A percentile compares a stretch with the other conserved stretches of the same genome.
These are phyloP conservation scores for Manacus vitellinus DNA, from an alignment of 2,113 vertebrate genomes.

Conservation along the genomic window DNA sequence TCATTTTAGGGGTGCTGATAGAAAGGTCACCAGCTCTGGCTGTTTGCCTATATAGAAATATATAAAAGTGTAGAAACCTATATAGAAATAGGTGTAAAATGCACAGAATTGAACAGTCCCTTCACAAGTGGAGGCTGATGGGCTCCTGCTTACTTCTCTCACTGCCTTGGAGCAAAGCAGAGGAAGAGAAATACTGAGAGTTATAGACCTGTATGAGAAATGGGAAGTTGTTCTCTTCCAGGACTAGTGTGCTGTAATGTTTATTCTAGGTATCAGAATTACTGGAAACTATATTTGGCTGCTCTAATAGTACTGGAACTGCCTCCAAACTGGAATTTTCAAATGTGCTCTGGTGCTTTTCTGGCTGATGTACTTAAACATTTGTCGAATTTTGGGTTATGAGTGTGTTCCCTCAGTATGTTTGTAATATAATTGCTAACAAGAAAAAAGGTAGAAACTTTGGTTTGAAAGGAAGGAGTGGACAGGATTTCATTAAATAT, in stretches of 20 bases:
- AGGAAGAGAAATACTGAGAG: not conserved
- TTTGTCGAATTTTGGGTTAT: not conserved
- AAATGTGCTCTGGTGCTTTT: not conserved
- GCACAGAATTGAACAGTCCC: not conserved
- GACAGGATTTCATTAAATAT: not conserved
- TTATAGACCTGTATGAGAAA: not conserved
- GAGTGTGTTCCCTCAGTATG: not conserved
- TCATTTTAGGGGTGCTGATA: not conserved
- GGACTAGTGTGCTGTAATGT: fast-evolving
- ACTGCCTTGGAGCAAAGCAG: not conserved
- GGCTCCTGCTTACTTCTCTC: not conserved
- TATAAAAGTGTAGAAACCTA: too few relatives aligned
- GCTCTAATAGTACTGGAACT: not conserved
- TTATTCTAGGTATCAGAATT: not conserved
- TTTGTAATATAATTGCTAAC: not conserved
- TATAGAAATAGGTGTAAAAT: not conserved
- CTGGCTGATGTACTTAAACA: not conserved
- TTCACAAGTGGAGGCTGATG: not conserved
- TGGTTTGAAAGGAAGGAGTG: not conserved
- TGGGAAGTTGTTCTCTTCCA: not conserved
- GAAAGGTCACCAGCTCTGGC: not conserved
- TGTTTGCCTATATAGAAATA: not conserved
- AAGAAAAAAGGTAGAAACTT: not conserved
- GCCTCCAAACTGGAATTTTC: not conserved
- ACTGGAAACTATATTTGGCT: not conserved